Percentiles rank a stretch among this genome's conserved stretches.
Conservation (phyloP, 1,140 invertebrate species). For the Penaeus japonicus region DNA sequence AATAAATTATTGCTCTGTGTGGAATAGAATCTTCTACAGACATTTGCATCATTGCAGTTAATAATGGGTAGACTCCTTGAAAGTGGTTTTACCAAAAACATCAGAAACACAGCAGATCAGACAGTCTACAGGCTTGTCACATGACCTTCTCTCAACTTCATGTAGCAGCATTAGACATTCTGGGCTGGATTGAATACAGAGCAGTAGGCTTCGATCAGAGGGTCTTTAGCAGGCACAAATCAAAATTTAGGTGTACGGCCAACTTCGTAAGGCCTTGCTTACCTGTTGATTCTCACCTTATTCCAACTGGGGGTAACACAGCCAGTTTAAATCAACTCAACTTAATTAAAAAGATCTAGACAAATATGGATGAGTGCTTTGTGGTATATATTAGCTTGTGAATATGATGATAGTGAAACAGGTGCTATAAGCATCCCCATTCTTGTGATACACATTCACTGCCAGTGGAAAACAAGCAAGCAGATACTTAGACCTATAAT, state of each 20-base stretch:
- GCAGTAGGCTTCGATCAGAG: not conserved
- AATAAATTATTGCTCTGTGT: too few relatives aligned
- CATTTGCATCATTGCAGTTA: too few relatives aligned
- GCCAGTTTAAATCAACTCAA: too few relatives aligned
- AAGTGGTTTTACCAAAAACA: too few relatives aligned
- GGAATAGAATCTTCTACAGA: too few relatives aligned
- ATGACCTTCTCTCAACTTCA: not conserved
- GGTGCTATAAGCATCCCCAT: not conserved
- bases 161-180: conserved; percentile 34
- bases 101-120: too few relatives aligned
- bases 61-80: too few relatives aligned
- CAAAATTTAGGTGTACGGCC: conserved; percentile 41
- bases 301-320: too few relatives aligned
- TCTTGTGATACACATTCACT: conserved; percentile 55
- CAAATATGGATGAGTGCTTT: too few relatives aligned
- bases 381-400: too few relatives aligned
- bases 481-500: conserved; percentile 22
- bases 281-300: conserved; percentile 48
- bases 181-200: not conserved
- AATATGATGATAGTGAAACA: too few relatives aligned
- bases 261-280: not conserved
- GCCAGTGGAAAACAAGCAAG: conserved; percentile 46
- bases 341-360: too few relatives aligned
- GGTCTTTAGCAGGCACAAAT: conserved; percentile 38
- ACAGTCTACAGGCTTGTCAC: not conserved